Conservation (phyloP, 2,797 vertebrate species). For the Sebastes iracundus region DNA sequence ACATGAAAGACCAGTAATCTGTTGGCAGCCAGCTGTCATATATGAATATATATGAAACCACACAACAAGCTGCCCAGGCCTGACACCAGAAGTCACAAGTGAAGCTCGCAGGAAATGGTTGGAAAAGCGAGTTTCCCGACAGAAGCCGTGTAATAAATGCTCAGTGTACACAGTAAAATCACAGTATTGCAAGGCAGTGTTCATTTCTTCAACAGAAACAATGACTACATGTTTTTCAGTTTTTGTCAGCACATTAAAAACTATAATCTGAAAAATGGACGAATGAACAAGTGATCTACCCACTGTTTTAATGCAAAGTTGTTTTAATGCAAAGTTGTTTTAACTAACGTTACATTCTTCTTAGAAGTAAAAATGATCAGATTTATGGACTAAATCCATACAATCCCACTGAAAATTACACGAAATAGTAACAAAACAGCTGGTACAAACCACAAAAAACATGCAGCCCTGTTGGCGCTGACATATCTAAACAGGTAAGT, state of each 20-base stretch:
- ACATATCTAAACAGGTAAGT: not conserved
- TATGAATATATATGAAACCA: conserved; percentile 55
- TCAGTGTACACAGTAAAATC: not conserved
- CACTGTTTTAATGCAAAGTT: not conserved
- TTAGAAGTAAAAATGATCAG: not conserved
- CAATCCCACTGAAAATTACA: not conserved
- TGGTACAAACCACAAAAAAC: not conserved
- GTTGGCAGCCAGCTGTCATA: conserved; percentile 62
- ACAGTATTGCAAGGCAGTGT: not conserved
- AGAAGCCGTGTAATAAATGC: not conserved
- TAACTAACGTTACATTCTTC: not conserved
- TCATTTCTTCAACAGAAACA: not conserved
- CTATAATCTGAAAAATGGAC: not conserved
- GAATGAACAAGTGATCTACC: not conserved
- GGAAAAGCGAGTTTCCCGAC: not conserved
- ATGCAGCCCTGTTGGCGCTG: not conserved
- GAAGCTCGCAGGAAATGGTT: not conserved
- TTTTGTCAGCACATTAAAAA: not conserved
- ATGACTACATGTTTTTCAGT: not conserved
- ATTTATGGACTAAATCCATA: not conserved
- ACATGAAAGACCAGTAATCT: conserved; percentile 74
- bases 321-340: not conserved
- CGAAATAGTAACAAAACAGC: not conserved
- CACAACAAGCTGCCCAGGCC: conserved; percentile 30
- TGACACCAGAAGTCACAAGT: conserved; percentile 14